These are phyloP conservation scores for Dicycla oo DNA, from an alignment of 2,888 invertebrate genomes.

Conservation along the genomic window DNA sequence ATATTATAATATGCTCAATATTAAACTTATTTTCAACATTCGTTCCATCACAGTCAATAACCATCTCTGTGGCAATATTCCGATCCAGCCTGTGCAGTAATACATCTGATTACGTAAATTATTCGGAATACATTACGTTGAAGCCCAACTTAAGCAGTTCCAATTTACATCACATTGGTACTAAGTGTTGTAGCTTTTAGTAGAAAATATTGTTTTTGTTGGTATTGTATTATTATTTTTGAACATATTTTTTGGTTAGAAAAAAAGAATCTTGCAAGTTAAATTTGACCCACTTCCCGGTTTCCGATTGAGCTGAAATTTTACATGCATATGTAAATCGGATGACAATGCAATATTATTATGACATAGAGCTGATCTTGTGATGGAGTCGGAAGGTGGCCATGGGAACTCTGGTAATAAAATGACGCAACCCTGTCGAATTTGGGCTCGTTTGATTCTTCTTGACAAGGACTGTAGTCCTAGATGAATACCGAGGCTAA, in stretches of 20 bases:
- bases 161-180: conserved; percentile 52
- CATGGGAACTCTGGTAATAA: too few relatives aligned
- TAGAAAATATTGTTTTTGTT: conserved; percentile 13
- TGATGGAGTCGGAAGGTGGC: too few relatives aligned
- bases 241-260: not conserved
- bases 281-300: too few relatives aligned
- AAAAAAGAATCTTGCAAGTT: too few relatives aligned
- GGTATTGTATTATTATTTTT: not conserved
- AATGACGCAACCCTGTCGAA: too few relatives aligned
- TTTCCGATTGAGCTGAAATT: too few relatives aligned
- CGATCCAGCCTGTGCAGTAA: conserved; percentile 38
- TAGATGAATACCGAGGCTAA: too few relatives aligned
- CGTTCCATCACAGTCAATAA: conserved; percentile 10
- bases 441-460: too few relatives aligned
- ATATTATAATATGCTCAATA: conserved; percentile 1
- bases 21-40: conserved; percentile 9
- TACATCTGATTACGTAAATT: conserved; percentile 59
- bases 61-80: conserved; percentile 23
- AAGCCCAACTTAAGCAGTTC: conserved; percentile 31
- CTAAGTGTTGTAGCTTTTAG: conserved; percentile 24
- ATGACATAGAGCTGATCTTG: too few relatives aligned
- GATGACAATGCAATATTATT: too few relatives aligned
- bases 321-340: too few relatives aligned
- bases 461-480: too few relatives aligned
- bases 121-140: conserved; percentile 53